Percentiles rank a stretch among this genome's conserved stretches.
phyloP scores from a whole-genome alignment of 1,140 invertebrate genomes.

The Drosophila subpulchrella region DNA sequence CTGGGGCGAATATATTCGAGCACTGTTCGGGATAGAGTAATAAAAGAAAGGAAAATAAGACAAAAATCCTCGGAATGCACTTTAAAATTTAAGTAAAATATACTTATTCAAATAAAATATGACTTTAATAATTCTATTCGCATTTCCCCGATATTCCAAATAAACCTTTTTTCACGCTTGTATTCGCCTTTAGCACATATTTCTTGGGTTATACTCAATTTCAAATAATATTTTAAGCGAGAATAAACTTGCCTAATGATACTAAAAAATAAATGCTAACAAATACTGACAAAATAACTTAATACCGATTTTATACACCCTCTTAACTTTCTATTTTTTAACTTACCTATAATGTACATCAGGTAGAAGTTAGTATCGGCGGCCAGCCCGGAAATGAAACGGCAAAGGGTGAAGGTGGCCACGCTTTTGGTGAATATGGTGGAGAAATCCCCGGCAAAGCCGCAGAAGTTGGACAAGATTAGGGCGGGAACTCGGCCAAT shows the following conservation, averaged over 20 bases:
- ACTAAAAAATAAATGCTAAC: background rate
- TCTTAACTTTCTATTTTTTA: background rate
- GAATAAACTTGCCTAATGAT: background rate
- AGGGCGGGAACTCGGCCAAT: slow-evolving; percentile 87
- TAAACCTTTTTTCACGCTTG: too few relatives aligned
- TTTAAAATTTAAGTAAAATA: background rate
- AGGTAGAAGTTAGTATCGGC: slow-evolving; percentile 88
- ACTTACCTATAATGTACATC: slow-evolving; percentile 88
- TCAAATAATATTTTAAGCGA: background rate
- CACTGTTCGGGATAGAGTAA: slow-evolving; percentile 71
- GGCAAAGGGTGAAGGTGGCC: slow-evolving; percentile 85
- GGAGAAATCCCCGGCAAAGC: slow-evolving; percentile 86
- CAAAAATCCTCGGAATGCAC: background rate
- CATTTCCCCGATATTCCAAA: too few relatives aligned
- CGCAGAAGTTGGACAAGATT: slow-evolving; percentile 86
- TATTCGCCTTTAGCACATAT: background rate
- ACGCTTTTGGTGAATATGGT: slow-evolving; percentile 86
- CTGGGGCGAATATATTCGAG: slow-evolving; percentile 87
- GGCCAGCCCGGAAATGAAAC: slow-evolving; percentile 87
- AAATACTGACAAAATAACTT: background rate
- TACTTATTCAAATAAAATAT: background rate
- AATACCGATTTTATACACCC: background rate
- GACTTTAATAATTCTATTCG: background rate
- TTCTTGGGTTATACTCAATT: background rate
- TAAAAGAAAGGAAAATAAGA: background rate